Evolutionary conservation across 2,113 vertebrate genomes (phyloP), one percentile per base, ranked within the genome.

Genomic region (Oncorhynchus masou): DNA sequence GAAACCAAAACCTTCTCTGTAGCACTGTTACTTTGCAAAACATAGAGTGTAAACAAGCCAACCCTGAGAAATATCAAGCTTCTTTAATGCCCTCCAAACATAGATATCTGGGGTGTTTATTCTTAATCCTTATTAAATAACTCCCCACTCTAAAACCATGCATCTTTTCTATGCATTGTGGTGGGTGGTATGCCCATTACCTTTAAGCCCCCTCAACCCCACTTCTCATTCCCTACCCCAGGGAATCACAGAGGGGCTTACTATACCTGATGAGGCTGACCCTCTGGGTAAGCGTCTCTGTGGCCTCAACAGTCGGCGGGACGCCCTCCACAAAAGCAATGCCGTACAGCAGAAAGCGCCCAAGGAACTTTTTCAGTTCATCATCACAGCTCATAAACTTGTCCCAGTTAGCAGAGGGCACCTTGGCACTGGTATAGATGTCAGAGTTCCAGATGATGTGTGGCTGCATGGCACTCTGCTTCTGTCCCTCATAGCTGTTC

Each of bases 281-380:
- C 81, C 96, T 94, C 85, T 94, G 71, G 0, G 93, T 89, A 5
- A 95, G 78, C 0, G 84, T 90, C 76, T 96, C 93, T 0, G 97
- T 99, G 76, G 95, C 95, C 57, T 98, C 96, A 48, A 95, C 90
- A 73, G 95, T 97, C 6, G 93, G 86, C 4, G 95, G 87, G 8
- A 98, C 96, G 0, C 91, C 95, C 20, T 98, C 95, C 1, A 98
- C 94, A 24, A 98, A 97, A 1, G 95, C 96, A 6, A 98, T 94
- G 19, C 97, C 97, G 0, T 96, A 97, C 0, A 95, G 79, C 77
- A 99, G 77, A 83, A 98, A 98, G 85, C 90, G 94, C 9, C 91
- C 93, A 48, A 99, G 91, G 84, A 99, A 98, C 1, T 72, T 91
- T 86, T 94, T 97, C 65, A 97, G 81, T 65, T 95, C 97, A 0